Percentiles rank a stretch among this genome's conserved stretches.
These are phyloP conservation scores for Porites australiensis DNA, from an alignment of 64 coral and sea anemone species.

Conservation along the genomic window DNA sequence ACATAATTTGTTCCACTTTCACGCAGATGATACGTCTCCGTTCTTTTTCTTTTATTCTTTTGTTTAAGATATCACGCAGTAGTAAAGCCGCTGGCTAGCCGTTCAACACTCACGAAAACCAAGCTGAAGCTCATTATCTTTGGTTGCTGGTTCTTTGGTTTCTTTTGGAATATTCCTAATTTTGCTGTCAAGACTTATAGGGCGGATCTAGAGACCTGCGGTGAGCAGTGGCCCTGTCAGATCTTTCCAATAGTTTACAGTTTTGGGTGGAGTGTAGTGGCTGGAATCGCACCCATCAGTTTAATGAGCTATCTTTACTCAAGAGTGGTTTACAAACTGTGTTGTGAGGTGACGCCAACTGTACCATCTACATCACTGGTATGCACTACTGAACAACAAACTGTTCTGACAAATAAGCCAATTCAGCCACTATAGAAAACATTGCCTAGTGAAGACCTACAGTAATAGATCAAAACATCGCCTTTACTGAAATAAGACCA, in stretches of 20 bases:
- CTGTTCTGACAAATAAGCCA: too few species aligned
- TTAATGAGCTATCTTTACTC: constrained; percentile 33
- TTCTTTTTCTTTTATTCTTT: neutral
- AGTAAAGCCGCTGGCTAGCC: neutral
- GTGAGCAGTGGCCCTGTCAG: neutral
- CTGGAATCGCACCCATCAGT: neutral
- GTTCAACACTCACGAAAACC: neutral
- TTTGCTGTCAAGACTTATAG: constrained; percentile 14
- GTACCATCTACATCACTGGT: neutral
- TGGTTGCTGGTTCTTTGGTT: constrained; percentile 16
- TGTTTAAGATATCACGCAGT: constrained; percentile 21
- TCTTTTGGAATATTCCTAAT: constrained; percentile 30
- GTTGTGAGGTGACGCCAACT: neutral
- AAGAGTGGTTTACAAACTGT: constrained; percentile 28
- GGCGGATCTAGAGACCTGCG: constrained; percentile 4
- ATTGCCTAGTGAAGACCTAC: too few species aligned
- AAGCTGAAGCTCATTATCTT: constrained; percentile 18
- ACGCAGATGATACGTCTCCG: neutral
- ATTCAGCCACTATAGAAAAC: too few species aligned
- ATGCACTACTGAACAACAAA: neutral
- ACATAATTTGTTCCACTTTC: too few species aligned
- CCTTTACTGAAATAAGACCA: too few species aligned
- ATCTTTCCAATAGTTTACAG: constrained; percentile 11
- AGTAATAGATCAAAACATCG: too few species aligned
- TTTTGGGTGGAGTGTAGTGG: constrained; percentile 16